These are phyloP conservation scores for Aptenodytes forsteri DNA, from an alignment of 2,113 vertebrate species.

Conservation along the genomic window DNA sequence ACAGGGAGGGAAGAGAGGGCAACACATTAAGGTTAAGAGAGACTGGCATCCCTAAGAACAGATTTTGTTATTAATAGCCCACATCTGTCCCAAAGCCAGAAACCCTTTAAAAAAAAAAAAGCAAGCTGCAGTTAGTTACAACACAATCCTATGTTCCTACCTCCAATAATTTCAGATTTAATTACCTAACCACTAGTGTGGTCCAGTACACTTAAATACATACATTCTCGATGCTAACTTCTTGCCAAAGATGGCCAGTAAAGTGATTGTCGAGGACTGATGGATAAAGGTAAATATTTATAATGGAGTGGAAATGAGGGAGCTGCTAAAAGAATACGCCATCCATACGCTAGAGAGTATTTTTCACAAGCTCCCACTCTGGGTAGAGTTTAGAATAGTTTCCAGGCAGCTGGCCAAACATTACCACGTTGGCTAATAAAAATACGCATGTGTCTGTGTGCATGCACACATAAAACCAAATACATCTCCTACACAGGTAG, in stretches of 20 bases:
- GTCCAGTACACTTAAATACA: not conserved
- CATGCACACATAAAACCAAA: not conserved
- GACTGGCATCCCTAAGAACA: not conserved
- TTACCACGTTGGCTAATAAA: not conserved
- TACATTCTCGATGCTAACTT: not conserved
- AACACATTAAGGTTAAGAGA: not conserved
- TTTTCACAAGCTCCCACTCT: constrained; percentile 39
- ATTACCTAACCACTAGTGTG: constrained; percentile 29
- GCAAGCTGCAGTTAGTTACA: not conserved
- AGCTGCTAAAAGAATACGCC: constrained; percentile 35
- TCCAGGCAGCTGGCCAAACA: constrained; percentile 65
- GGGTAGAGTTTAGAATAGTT: constrained; percentile 39
- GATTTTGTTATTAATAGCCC: not conserved
- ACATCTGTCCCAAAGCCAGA: constrained; percentile 3
- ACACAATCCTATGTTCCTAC: not conserved
- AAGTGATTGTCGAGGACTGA: not conserved
- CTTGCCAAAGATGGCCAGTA: constrained; percentile 14
- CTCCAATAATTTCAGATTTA: not conserved
- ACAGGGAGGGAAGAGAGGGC: not conserved
- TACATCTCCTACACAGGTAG: not conserved
- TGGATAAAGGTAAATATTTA: constrained; percentile 61
- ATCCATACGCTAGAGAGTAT: not conserved
- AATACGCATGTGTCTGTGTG: not conserved
- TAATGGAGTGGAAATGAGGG: constrained; percentile 38
- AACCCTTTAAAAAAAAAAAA: not conserved